Evolutionary conservation across 2,888 invertebrate genomes (phyloP).

Genomic region (Cephus spinipes): DNA sequence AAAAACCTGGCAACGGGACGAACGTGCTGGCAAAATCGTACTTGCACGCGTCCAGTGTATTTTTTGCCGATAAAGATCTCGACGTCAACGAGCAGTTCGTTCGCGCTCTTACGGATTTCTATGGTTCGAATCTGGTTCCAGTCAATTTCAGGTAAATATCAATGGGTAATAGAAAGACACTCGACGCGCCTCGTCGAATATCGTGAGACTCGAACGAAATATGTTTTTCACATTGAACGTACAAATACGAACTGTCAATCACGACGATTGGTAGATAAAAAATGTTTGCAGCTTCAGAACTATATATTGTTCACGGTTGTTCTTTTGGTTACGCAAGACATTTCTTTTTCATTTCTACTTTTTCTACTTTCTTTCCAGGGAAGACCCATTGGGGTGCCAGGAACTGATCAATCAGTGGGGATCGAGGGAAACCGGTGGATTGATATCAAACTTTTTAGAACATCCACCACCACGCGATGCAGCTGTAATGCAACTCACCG

Average conservation of each 20-base stretch:
- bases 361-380: conserved; percentile 10
- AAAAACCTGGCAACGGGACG: conserved; percentile 30
- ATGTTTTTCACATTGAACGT: too few relatives aligned
- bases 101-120: conserved; percentile 44
- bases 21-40: conserved; percentile 34
- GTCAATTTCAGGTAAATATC: conserved; percentile 48
- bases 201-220: too few relatives aligned
- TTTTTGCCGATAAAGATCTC: conserved; percentile 52
- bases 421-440: conserved; percentile 55
- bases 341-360: too few relatives aligned
- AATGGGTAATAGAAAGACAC: too few relatives aligned
- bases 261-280: too few relatives aligned
- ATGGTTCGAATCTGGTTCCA: conserved; percentile 46
- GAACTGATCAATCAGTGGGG: conserved; percentile 59
- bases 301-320: too few relatives aligned
- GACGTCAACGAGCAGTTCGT: conserved; percentile 45
- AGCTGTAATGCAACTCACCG: conserved; percentile 63
- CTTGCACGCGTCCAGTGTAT: conserved; percentile 52
- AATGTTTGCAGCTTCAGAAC: too few relatives aligned
- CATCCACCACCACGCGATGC: conserved; percentile 55
- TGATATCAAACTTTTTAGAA: conserved; percentile 60
- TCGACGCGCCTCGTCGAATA: too few relatives aligned
- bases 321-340: too few relatives aligned
- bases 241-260: too few relatives aligned
- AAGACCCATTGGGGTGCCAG: conserved; percentile 29